These are phyloP conservation scores for Hirtodrosophila duncani DNA, from an alignment of 2,888 invertebrate genomes.

Conservation along the genomic window DNA sequence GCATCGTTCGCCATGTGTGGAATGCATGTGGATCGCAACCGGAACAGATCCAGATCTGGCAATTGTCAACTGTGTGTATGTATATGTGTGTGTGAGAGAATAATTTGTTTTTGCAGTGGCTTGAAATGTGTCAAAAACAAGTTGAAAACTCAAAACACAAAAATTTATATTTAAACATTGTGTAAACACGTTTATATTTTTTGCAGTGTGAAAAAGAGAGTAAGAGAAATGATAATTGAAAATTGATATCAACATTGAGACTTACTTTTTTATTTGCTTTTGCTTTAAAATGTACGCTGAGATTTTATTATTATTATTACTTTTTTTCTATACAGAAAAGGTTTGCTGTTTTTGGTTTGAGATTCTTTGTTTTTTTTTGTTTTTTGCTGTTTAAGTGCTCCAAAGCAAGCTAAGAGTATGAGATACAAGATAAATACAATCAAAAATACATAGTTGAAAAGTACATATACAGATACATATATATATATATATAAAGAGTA, in stretches of 20 bases:
- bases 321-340: conserved; percentile 35
- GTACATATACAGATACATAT: conserved; percentile 28
- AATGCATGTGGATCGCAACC: too few species aligned
- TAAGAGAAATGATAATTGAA: conserved; percentile 32
- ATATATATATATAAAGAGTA: conserved; percentile 18
- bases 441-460: conserved; percentile 67
- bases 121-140: too few species aligned
- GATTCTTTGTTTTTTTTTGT: conserved; percentile 47
- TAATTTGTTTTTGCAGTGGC: too few species aligned
- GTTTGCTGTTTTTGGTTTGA: conserved; percentile 46
- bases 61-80: too few species aligned
- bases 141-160: too few species aligned
- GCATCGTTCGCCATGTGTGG: too few species aligned
- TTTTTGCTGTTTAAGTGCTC: conserved; percentile 77
- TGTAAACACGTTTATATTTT: conserved; percentile 4
- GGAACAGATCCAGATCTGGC: too few species aligned
- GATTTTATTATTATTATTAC: conserved; percentile 31
- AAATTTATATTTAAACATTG: neutral
- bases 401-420: conserved; percentile 79
- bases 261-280: conserved; percentile 69
- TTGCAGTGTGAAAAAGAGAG: conserved; percentile 28
- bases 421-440: conserved; percentile 76
- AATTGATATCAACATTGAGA: conserved; percentile 55
- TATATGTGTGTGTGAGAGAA: too few species aligned
- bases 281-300: conserved; percentile 42